Base-by-base conservation (phyloP, 92 coral and sea anemone genomes). In the Epizoanthus ramosus region DNA sequence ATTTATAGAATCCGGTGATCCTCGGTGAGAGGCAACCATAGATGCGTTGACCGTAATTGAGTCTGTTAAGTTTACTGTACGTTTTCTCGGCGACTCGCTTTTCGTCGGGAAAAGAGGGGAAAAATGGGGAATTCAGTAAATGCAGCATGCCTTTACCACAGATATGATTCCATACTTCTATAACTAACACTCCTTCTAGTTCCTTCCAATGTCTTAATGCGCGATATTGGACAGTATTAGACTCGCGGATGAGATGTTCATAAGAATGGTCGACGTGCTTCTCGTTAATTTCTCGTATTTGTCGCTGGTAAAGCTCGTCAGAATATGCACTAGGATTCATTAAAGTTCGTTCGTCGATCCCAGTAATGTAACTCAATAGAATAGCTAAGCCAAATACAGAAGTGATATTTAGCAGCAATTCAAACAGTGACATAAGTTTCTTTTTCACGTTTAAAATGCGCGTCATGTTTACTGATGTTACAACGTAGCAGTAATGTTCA, bases 1-100 rank as follows among this genome's bases (percentile, higher is more conserved):
- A 91, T 79, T 81, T 86, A 82, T 91, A 93, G 22, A 85, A 88
- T 9, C 97, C 97, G 31, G 95, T 88, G 43, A 84, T 90, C 4
- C 87, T 80, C 4, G 92, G 95, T 3, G 74, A 82, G 43, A 93
- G 41, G 68, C 71, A 91, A 1, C 97, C 97, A 22, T 72, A 69
- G 16, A 91, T 65, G 19, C 97, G 79, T 81, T 81, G 89, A 35
- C 91, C 97, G 24, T 85, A 75, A 77, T 88, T 86, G 61, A 52
- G 54, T 45, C 33, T 74, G 53, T 76, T 22, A 4, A 69, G 84
- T 21, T 35, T 54, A 8, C 81, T 74, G 33, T 69, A 37, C 37
- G 89, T 75, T 39, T 76, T 66, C 14, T 83, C 57, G 15, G 83
- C 71, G 23, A 79, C 47, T n/a, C 65, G 39, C 5, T 25, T 43